phyloP scores from a whole-genome alignment of 1,140 invertebrate species.

The Gerris buenoi region DNA sequence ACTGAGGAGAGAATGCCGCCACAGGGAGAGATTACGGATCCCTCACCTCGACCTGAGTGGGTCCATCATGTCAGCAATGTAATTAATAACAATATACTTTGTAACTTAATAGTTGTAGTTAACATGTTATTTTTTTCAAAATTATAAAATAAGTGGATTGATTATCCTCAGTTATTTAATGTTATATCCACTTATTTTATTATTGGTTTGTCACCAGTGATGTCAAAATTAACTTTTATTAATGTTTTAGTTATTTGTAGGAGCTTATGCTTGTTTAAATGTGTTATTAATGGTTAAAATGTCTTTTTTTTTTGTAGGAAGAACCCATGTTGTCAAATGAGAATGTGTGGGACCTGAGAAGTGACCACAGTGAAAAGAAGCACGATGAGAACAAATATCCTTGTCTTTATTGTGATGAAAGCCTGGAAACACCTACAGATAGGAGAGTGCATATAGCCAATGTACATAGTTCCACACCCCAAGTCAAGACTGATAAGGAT shows the following conservation, averaged over 20 bases:
- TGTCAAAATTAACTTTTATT: neutral
- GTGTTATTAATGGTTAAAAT: too few relatives aligned
- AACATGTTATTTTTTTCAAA: too few relatives aligned
- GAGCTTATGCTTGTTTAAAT: too few relatives aligned
- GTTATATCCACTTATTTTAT: too few relatives aligned
- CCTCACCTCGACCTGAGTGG: neutral
- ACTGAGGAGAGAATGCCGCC: slow-evolving; percentile 72
- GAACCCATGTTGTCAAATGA: neutral
- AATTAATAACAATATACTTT: too few relatives aligned
- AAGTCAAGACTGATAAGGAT: slow-evolving; percentile 3
- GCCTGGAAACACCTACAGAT: slow-evolving; percentile 47
- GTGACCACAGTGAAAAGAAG: neutral
- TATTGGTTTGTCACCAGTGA: too few relatives aligned
- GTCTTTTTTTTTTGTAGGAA: too few relatives aligned
- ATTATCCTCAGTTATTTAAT: too few relatives aligned
- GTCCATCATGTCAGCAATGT: neutral
- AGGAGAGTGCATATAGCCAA: slow-evolving; percentile 41
- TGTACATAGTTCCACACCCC: slow-evolving; percentile 24
- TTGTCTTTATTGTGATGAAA: slow-evolving; percentile 36
- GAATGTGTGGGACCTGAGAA: neutral
- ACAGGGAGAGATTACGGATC: slow-evolving; percentile 61
- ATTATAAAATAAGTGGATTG: too few relatives aligned
- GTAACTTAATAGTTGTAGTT: too few relatives aligned
- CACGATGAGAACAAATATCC: slow-evolving; percentile 4
- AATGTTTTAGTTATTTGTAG: neutral